Evolutionary conservation across 2,888 invertebrate genomes (phyloP).

Genomic region (Heliconius sara): DNA sequence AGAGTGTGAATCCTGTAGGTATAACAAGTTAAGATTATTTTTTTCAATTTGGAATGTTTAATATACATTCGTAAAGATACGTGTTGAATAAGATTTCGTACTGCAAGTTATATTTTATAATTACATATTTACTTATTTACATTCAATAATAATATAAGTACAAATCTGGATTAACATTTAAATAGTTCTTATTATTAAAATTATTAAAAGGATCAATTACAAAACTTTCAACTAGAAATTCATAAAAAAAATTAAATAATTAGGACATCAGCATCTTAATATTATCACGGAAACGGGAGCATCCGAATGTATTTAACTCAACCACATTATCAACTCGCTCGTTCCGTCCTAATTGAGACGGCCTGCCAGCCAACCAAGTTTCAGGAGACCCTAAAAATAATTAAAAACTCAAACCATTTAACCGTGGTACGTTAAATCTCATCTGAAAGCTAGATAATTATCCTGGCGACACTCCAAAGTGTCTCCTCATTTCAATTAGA

Average conservation of each 20-base stretch:
- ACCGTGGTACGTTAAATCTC: constrained; percentile 81
- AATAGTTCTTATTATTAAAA: not conserved
- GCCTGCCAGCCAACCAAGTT: constrained; percentile 50
- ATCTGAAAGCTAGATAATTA: constrained; percentile 82
- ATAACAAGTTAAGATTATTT: not conserved
- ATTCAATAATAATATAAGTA: not conserved
- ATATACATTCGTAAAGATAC: not conserved
- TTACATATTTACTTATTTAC: not conserved
- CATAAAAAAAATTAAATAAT: not conserved
- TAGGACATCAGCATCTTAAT: constrained; percentile 1
- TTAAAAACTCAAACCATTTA: constrained; percentile 69
- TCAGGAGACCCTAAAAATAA: constrained; percentile 60
- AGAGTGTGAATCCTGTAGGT: too few species aligned
- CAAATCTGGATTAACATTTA: not conserved
- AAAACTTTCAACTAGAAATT: not conserved
- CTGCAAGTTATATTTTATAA: not conserved
- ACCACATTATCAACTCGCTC: constrained; percentile 45
- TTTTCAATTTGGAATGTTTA: not conserved
- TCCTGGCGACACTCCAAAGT: constrained; percentile 83
- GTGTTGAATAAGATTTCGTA: not conserved
- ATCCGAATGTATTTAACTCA: constrained; percentile 37
- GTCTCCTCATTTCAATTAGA: constrained; percentile 84
- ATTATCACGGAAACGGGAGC: constrained; percentile 7
- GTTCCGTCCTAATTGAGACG: constrained; percentile 47
- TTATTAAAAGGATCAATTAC: constrained; percentile 36